Base-by-base conservation (phyloP, 2,113 vertebrate species). In the Craseonycteris thonglongyai region DNA sequence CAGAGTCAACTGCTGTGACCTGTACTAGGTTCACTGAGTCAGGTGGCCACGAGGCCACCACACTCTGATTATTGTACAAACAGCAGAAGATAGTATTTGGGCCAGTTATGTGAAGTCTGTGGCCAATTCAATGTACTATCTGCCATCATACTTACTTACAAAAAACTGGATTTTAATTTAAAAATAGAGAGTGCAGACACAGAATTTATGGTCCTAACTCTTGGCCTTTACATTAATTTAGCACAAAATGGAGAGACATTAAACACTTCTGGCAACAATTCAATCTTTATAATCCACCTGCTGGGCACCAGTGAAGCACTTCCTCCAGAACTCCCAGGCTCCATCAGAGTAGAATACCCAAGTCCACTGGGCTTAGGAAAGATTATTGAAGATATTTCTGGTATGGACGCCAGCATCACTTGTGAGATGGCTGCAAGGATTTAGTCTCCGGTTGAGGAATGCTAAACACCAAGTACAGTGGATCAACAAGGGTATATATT, bases 401-500 rank as follows among this genome's bases (percentile, higher is more conserved):
- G 93, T 90, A n/a, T 84, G 98, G 98, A 98, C 97, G 98, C 98
- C 98, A 98, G 97, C 94, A 95, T 98, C 97, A 97, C 98, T 98
- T 98, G 96, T 96, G 98, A 97, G 97, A 97, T 11, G 98, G 97
- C 98, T 97, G 96, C 96, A 81, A 96, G 97, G 98, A 98, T 98
- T 98, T 98, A 98, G 98, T 98, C 98, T 98, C 98, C 92, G 83
- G 90, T 82, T 59, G 96, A 98, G 98, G 98, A 98, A 98, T 98
- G 98, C 98, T 98, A 98, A 99, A 98, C 98, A 98, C 97, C 95
- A 82, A 96, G 97, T 98, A 91, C 94, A 75, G 96, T 58, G 96
- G 98, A 98, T 98, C 98, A 98, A 98, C 98, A 98, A 96, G 97
- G 97, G 98, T 97, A 97, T 98, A 98, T 98, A 98, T 98, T 98